These are phyloP conservation scores for Rhopalosiphum padi DNA, from an alignment of 1,140 invertebrate genomes.

Conservation along the genomic window DNA sequence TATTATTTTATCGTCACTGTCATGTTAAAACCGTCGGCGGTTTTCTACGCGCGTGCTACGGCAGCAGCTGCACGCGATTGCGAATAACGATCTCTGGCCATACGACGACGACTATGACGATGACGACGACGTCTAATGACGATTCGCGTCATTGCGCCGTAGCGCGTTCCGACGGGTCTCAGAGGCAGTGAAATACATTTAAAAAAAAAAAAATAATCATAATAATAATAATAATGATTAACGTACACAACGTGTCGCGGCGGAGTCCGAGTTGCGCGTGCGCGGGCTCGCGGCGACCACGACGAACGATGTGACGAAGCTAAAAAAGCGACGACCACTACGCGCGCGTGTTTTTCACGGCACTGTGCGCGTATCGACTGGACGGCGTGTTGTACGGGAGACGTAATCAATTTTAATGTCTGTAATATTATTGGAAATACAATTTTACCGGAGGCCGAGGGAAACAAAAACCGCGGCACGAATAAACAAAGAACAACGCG, in stretches of 20 bases:
- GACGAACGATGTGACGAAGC: background rate
- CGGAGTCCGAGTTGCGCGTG: no score
- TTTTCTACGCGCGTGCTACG: background rate
- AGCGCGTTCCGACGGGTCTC: background rate
- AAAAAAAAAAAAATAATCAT: no score
- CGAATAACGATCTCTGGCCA: background rate
- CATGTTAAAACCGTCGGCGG: background rate
- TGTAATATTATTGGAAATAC: background rate
- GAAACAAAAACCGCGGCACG: background rate
- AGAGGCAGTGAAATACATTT: no score
- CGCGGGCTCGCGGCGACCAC: no score
- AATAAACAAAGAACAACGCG: background rate
- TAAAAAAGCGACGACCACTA: background rate
- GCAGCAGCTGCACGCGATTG: background rate
- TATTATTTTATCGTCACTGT: constrained; percentile 1
- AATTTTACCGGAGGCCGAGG: background rate
- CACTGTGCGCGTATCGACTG: background rate
- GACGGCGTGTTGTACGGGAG: background rate
- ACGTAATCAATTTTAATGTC: background rate
- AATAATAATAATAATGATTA: no score
- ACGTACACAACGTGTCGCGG: no score
- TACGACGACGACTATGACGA: background rate
- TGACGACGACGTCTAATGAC: background rate
- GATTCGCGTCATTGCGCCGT: background rate
- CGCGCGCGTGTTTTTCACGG: no score